These are phyloP conservation scores for Oxygymnocypris stewartii DNA, from an alignment of 2,113 vertebrate species.

Conservation along the genomic window DNA sequence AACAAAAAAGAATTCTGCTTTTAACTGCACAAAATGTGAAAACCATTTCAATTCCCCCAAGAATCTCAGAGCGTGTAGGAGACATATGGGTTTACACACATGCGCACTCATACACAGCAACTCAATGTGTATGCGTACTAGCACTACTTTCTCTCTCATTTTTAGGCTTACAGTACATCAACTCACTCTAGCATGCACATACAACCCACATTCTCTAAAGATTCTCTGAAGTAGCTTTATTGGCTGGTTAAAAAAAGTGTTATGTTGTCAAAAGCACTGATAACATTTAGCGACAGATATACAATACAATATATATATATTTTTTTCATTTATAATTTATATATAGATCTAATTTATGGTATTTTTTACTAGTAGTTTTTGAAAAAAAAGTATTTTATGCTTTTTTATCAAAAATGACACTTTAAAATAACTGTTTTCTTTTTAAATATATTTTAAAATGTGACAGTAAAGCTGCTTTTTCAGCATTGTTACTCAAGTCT, in stretches of 20 bases:
- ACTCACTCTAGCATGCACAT: background rate
- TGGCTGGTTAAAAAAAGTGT: too few relatives aligned
- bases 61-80: background rate
- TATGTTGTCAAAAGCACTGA: too few relatives aligned
- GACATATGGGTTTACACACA: slow-evolving; percentile 16
- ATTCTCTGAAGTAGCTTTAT: background rate
- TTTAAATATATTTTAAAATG: too few relatives aligned
- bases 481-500: too few relatives aligned
- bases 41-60: slow-evolving; percentile 30
- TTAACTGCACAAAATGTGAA: slow-evolving; percentile 32
- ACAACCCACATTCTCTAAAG: background rate
- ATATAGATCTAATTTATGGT: too few relatives aligned
- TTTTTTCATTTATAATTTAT: too few relatives aligned
- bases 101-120: background rate
- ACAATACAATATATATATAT: too few relatives aligned
- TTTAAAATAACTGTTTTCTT: too few relatives aligned
- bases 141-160: background rate
- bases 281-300: background rate
- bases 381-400: too few relatives aligned
- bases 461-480: too few relatives aligned
- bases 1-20: slow-evolving; percentile 30
- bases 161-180: background rate
- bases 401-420: too few relatives aligned
- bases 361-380: too few relatives aligned
- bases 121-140: background rate